Evolutionary conservation across 1,140 invertebrate species (phyloP), one percentile per base, ranked within the genome.

Genomic region (Drosophila tropicalis): DNA sequence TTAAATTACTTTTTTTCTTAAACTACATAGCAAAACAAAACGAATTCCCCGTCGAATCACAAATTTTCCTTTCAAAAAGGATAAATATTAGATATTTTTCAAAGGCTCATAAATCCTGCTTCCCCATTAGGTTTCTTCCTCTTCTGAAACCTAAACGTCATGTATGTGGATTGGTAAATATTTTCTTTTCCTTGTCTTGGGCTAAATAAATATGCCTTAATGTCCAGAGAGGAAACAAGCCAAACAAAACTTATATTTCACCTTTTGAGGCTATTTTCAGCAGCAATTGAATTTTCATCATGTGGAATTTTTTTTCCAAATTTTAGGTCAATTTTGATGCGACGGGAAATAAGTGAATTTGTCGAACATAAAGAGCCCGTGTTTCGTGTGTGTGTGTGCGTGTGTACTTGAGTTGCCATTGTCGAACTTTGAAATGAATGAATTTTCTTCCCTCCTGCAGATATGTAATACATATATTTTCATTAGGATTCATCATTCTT

Each of bases 301-400:
- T 10, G 44, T 54, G 44, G n/a, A 40, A 39, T 74, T 5, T 29
- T 5, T 29, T 29, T 29, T 57, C 55, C 40, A 57, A 68, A 66
- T 82, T 82, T 55, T 66, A 67, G 65, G 70, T 65, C 29, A 63
- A 66, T 51, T 61, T 22, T 32, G 34, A 41, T 60, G 60, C 10
- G 61, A 64, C 7, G 7, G 10, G 36, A 62, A 56, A 56, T 51
- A 51, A 22, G 17, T 22, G 17, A 51, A 51, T 51, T 51, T 51
- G 12, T 51, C 9, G 17, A 51, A 17, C 44, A 51, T 22, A 22
- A 22, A 51, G 9, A 9, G 9, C 17, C 9, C 17, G 7, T 12
- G 10, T 51, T 51, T 10, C n/a, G 17, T 19, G 12, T 29, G 5
- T 29, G 25, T 29, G 29, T 29, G 29, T 29, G 29, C 6, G 5